Evolutionary conservation across 2,888 invertebrate species (phyloP).

Genomic region (Rhagophthalmus giganteus): DNA sequence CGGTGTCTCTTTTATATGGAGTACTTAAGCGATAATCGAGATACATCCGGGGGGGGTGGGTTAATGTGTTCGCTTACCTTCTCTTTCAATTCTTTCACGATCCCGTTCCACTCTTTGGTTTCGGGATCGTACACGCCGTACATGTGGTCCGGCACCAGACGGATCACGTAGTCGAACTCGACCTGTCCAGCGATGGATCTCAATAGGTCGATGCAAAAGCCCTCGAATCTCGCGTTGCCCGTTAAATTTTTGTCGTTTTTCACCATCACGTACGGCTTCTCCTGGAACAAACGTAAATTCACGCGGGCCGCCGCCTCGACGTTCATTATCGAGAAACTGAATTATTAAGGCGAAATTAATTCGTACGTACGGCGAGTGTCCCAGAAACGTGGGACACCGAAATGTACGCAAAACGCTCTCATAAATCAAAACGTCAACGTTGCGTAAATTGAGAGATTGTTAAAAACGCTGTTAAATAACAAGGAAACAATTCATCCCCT

Average conservation of each 20-base stretch:
- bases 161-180: constrained; percentile 84
- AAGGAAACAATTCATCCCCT: constrained; percentile 34
- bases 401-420: constrained; percentile 15
- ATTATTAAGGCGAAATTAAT: constrained; percentile 10
- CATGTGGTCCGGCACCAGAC: constrained; percentile 84
- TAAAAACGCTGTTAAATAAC: constrained; percentile 30
- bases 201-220: constrained; percentile 89
- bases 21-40: background rate
- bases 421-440: constrained; percentile 37
- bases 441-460: constrained; percentile 38
- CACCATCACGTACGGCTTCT: constrained; percentile 90
- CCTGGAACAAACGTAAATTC: constrained; percentile 58
- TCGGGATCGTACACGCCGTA: constrained; percentile 88
- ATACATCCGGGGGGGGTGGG: background rate
- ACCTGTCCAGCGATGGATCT: constrained; percentile 81
- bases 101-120: constrained; percentile 88
- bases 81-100: constrained; percentile 83
- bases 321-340: constrained; percentile 1
- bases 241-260: constrained; percentile 82
- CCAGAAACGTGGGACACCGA: no score
- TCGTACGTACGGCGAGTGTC: constrained; percentile 4
- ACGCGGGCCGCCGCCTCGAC: background rate
- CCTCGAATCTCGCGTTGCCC: constrained; percentile 85
- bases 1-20: no score
- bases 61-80: constrained; percentile 61